Conservation (phyloP, 1,140 invertebrate genomes). For the Leptinotarsa defecta region DNA sequence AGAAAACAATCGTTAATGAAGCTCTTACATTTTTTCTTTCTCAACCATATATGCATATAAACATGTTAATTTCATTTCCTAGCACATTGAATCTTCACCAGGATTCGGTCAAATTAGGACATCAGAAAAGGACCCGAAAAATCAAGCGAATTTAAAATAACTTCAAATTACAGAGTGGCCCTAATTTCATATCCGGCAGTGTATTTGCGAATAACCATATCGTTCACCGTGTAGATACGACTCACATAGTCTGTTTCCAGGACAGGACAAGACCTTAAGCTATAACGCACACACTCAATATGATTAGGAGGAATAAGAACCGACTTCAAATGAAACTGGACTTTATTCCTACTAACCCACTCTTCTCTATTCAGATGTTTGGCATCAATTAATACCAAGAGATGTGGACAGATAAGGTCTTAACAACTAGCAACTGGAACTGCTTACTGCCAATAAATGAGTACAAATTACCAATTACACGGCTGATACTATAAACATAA, state of each 20-base stretch:
- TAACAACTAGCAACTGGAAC: constrained; percentile 1
- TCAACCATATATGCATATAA: too few species aligned
- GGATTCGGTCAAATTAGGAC: too few species aligned
- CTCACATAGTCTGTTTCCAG: constrained; percentile 6
- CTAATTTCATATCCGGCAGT: too few species aligned
- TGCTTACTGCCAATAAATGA: not conserved
- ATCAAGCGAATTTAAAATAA: too few species aligned
- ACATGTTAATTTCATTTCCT: too few species aligned
- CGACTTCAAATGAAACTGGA: constrained; percentile 2
- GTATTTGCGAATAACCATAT: too few species aligned
- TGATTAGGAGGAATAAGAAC: not conserved
- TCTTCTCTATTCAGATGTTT: constrained; percentile 6
- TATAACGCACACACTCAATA: not conserved
- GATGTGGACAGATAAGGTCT: not conserved
- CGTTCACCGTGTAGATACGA: not conserved
- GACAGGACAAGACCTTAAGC: not conserved
- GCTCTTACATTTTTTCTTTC: too few species aligned
- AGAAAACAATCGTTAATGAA: too few species aligned
- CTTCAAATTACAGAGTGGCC: too few species aligned
- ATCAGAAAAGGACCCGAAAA: too few species aligned
- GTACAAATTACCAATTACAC: constrained; percentile 8
- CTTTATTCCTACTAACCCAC: constrained; percentile 2
- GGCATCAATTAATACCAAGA: constrained; percentile 2
- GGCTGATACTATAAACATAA: not conserved
- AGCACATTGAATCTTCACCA: too few species aligned